Base-by-base conservation (phyloP, 2,113 vertebrate genomes). In the Myotis yumanensis region DNA sequence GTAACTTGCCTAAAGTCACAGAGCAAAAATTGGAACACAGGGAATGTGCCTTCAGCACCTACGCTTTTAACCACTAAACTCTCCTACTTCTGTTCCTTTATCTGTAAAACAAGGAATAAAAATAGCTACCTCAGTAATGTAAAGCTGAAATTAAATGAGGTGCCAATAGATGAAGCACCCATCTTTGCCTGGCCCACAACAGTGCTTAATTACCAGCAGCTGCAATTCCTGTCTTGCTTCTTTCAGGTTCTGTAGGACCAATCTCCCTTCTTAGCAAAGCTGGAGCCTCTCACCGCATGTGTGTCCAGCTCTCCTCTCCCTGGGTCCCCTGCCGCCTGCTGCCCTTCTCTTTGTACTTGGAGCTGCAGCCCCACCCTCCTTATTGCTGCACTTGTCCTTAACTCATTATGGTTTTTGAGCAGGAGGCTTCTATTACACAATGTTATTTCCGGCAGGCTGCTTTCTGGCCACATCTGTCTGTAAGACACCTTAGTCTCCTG, bases 261-360 rank as follows among this genome's bases (percentile, higher is more conserved):
- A 17, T 48, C 20, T 3, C 20, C 59, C n/a, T 22, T 40, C 35
- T 68, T 40, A 22, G 71, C 28, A 11, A 2, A 89, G 54, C 22
- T 59, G 85, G 46, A 43, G 11, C 7, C 35, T 54, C 16, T 15
- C 22, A 5, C 2, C 17, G 23, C 1, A 0, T 20, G 0, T 64
- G 14, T 40, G 62, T 12, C 25, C n/a, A 16, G 15, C 17, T 62
- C 15, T 80, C 32, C 12, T 69, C 37, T 72, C 54, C 68, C n/a
- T 69, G 79, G 43, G 16, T 1, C 81, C 64, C 51, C 32, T 57
- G 43, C 16, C 66, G 18, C 71, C 37, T 73, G 40, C 46, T 18
- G 15, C 17, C 11, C 40, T 86, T 87, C 20, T 48, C 6, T 79
- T 62, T 48, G 6, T 3, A 11, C 46, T 37, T 71, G 20, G 28